Conservation (phyloP, 2,113 vertebrate species). For the Myiozetetes cayanensis region DNA sequence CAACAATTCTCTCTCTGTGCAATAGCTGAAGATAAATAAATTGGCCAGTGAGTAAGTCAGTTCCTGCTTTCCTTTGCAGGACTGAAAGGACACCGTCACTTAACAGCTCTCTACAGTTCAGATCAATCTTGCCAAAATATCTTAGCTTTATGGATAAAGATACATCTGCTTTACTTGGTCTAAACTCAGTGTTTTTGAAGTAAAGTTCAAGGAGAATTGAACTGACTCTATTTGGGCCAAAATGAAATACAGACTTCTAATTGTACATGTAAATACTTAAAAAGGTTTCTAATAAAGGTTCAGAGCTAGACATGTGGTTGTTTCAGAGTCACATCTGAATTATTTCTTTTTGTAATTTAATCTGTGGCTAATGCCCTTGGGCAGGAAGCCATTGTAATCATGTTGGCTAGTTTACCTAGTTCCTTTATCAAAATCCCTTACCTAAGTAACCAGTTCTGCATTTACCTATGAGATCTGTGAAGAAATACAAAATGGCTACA, state of each 20-base stretch:
- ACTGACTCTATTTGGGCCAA: not conserved
- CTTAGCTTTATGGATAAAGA: not conserved
- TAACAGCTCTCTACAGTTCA: not conserved
- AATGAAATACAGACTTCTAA: not conserved
- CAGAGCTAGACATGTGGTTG: slow-evolving; percentile 27
- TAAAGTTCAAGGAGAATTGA: not conserved
- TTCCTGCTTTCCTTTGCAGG: not conserved
- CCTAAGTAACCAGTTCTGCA: slow-evolving; percentile 35
- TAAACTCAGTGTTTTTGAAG: not conserved
- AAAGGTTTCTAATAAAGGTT: slow-evolving; percentile 43
- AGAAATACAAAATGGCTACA: not conserved
- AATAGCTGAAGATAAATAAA: not conserved
- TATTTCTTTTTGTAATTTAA: slow-evolving; percentile 71
- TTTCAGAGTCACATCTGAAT: slow-evolving; percentile 63
- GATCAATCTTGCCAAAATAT: not conserved
- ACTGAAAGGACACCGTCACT: not conserved
- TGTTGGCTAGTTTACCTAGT: slow-evolving; percentile 39
- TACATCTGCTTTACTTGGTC: not conserved
- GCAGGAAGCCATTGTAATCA: slow-evolving; percentile 68
- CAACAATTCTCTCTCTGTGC: not conserved
- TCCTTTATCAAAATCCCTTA: slow-evolving; percentile 63
- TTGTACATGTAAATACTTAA: slow-evolving; percentile 56
- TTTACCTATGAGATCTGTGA: not conserved
- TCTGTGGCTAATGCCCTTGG: slow-evolving; percentile 67
- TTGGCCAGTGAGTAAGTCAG: not conserved